Conservation (phyloP, 2,797 vertebrate species). For the Megalops cyprinoides region DNA sequence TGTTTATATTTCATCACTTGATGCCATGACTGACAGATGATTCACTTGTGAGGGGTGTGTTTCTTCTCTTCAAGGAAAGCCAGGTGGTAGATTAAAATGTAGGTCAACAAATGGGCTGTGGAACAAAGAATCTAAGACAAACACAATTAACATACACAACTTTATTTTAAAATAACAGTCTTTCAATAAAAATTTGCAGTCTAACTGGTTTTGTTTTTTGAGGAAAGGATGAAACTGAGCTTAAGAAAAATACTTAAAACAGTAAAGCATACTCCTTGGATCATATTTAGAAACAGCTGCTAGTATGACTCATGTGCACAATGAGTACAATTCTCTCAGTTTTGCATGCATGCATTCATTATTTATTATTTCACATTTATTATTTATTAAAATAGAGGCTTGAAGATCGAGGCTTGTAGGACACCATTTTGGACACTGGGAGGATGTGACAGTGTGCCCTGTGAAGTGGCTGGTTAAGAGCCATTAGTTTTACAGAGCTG, state of each 20-base stretch:
- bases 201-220: neutral
- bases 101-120: conserved; percentile 12
- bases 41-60: neutral
- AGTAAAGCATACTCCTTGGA: too few species aligned
- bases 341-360: too few species aligned
- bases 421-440: neutral
- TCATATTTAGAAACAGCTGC: too few species aligned
- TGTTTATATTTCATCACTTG: too few species aligned
- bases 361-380: too few species aligned
- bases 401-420: neutral
- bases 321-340: too few species aligned
- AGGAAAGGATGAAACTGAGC: neutral
- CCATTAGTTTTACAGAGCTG: neutral
- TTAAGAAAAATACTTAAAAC: neutral
- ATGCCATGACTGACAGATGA: too few species aligned
- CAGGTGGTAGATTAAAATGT: conserved; percentile 10
- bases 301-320: neutral
- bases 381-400: neutral
- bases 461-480: neutral
- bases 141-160: neutral
- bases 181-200: neutral
- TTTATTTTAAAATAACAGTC: neutral
- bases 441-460: neutral
- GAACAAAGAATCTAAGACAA: neutral
- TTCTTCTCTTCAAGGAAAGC: neutral